Conservation (phyloP, 2,888 invertebrate genomes). For the Pardosa pseudoannulata region DNA sequence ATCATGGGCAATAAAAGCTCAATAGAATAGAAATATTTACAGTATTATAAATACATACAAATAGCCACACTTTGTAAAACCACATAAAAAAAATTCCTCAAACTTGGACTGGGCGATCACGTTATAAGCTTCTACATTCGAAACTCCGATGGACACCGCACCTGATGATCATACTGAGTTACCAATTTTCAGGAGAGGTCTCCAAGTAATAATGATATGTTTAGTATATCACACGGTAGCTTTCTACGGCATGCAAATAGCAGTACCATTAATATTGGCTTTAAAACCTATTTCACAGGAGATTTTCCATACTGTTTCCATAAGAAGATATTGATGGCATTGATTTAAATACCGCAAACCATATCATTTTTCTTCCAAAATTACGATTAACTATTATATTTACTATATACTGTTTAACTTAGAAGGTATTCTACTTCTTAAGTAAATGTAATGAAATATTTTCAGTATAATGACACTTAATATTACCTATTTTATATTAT, state of each 20-base stretch:
- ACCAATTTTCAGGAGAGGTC: neutral
- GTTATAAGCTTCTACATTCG: slow-evolving; percentile 22
- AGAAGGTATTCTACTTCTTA: too few relatives aligned
- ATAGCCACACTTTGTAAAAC: neutral
- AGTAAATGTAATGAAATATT: too few relatives aligned
- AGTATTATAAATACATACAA: neutral
- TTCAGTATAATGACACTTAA: too few relatives aligned
- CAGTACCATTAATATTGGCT: slow-evolving; percentile 16
- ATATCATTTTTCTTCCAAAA: too few relatives aligned
- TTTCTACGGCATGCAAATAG: slow-evolving; percentile 32
- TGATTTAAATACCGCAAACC: too few relatives aligned
- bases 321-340: too few relatives aligned
- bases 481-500: too few relatives aligned
- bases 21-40: too few relatives aligned
- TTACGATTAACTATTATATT: too few relatives aligned
- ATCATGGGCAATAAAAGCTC: too few relatives aligned
- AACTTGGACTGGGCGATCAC: too few relatives aligned
- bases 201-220: slow-evolving; percentile 55
- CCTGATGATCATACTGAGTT: neutral
- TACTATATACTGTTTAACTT: too few relatives aligned
- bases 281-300: neutral
- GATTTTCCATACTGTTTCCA: slow-evolving; percentile 2
- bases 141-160: slow-evolving; percentile 11
- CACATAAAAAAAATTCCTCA: neutral
- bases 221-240: slow-evolving; percentile 51